Conservation (phyloP, 2,113 vertebrate species). For the Phocoena phocoena region DNA sequence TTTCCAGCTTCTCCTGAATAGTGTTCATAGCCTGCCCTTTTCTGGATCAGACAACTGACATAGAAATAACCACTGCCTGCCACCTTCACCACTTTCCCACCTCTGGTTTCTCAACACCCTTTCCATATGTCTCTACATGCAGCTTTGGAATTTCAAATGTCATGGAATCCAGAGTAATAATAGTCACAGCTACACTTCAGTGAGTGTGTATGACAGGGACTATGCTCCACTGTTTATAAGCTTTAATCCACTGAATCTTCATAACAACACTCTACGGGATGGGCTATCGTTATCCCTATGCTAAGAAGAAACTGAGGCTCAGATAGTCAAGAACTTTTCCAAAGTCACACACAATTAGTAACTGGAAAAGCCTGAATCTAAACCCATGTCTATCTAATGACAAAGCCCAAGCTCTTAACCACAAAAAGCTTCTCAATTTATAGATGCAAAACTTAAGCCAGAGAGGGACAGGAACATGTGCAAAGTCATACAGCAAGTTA, state of each 20-base stretch:
- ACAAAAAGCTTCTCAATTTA: background rate
- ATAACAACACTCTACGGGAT: background rate
- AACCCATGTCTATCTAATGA: background rate
- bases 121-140: background rate
- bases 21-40: background rate
- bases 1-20: background rate
- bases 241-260: background rate
- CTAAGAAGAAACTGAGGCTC: background rate
- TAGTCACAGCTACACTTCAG: background rate
- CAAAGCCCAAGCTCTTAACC: background rate
- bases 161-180: background rate
- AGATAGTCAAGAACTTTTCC: background rate
- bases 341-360: background rate
- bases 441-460: background rate
- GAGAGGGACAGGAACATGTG: rapidly evolving
- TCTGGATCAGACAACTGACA: background rate
- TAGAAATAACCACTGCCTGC: background rate
- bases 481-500: background rate
- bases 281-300: background rate
- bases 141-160: background rate
- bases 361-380: background rate
- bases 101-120: background rate
- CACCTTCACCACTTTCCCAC: background rate
- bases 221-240: background rate
- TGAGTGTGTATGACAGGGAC: background rate